Evolutionary conservation across 1,140 invertebrate genomes (phyloP), one percentile per base, ranked within the genome.

Genomic region (Drusus annulatus): DNA sequence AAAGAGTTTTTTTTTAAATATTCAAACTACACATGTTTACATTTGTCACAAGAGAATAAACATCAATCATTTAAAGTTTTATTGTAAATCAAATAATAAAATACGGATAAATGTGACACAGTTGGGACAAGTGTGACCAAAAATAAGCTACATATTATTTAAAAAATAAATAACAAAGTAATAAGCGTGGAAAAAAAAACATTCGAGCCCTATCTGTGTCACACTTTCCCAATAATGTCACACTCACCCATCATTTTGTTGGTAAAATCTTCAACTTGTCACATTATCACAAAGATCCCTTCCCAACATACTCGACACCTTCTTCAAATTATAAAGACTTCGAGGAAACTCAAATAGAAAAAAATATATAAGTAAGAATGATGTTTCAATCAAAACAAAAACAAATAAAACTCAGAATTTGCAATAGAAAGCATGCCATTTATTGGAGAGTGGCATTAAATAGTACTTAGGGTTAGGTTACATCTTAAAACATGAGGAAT

Each of bases 71-170:
- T 45, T 45, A 2, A 45, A 45, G 36, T 45, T 45, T 45, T 45
- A 45, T 45, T 45, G 36, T 45, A 13, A 13, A 45, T 21, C 13
- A 56, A 19, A 56, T 56, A 56, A 56, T n/a, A 45, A 45, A 45
- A 56, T 23, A 79, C 71, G 76, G 76, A 77, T 77, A 80, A 78
- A 78, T 84, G 82, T 79, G 82, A 84, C 82, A 84, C 82, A 84
- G 80, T 81, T 78, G 80, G 80, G 82, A 81, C 78, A 78, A 78
- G 82, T 81, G 82, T 81, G 80, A 79, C 73, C 65, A 79, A 62
- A 58, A 75, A 25, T 36, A 17, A 58, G 19, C 36, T 45, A 45
- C 1, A 13, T 45, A 45, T 45, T 45, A 13, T 45, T 45, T 45
- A 45, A 45, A 45, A 45, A 2, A 4, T 7, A 36, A 36, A 4